Conservation (phyloP, 2,888 invertebrate species). For the Megastigmus dorsalis region DNA sequence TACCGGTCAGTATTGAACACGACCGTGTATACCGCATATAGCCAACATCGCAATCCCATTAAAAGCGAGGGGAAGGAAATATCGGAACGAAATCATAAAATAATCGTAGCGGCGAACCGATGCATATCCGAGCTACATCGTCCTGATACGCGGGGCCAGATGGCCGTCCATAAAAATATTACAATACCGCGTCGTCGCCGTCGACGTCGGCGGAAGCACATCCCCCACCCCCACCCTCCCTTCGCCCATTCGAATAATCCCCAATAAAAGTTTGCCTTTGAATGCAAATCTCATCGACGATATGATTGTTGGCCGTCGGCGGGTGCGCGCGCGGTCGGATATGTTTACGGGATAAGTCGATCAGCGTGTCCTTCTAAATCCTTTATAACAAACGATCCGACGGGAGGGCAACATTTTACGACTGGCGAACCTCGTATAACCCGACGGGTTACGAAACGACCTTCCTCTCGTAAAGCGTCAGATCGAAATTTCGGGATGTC, state of each 20-base stretch:
- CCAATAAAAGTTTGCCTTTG: background rate
- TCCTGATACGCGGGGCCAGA: too few relatives aligned
- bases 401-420: conserved; percentile 31
- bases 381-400: conserved; percentile 40
- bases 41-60: too few relatives aligned
- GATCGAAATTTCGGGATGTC: conserved; percentile 53
- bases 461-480: conserved; percentile 45
- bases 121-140: too few relatives aligned
- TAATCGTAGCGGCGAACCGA: too few relatives aligned
- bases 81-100: too few relatives aligned
- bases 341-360: conserved; percentile 46
- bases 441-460: conserved; percentile 11
- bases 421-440: conserved; percentile 48
- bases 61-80: too few relatives aligned
- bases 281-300: conserved; percentile 29
- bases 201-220: too few relatives aligned
- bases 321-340: background rate
- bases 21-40: too few relatives aligned
- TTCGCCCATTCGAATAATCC: background rate
- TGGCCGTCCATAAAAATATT: too few relatives aligned
- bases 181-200: too few relatives aligned
- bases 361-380: conserved; percentile 43
- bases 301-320: background rate
- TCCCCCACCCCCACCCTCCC: too few relatives aligned
- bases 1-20: too few relatives aligned